A percentile compares a stretch with the other conserved stretches of the same genome.
Conservation (phyloP, 1,140 invertebrate genomes). For the Aphidius ervi region DNA sequence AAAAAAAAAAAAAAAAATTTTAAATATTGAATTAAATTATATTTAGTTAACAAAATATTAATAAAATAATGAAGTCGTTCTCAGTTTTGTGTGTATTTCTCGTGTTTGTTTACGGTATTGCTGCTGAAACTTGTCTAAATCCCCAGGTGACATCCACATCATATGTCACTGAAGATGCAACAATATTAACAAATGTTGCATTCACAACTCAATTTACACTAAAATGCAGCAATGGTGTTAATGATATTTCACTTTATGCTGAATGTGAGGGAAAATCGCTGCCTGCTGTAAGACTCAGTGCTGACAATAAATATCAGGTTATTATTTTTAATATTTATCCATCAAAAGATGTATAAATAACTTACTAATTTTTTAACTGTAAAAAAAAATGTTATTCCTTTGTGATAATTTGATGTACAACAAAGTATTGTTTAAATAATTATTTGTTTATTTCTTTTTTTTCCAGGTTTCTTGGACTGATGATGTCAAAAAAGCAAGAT, state of each 20-base stretch:
- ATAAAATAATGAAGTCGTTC: too few species aligned
- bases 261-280: constrained; percentile 79
- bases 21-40: too few species aligned
- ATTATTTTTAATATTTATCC: constrained; percentile 3
- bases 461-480: constrained; percentile 87
- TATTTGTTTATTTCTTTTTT: constrained; percentile 13
- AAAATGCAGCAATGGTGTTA: constrained; percentile 63
- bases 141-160: constrained; percentile 62
- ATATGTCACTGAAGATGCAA: constrained; percentile 88
- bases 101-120: constrained; percentile 15
- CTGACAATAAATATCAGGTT: constrained; percentile 76
- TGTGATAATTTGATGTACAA: background rate
- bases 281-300: constrained; percentile 70
- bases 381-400: background rate
- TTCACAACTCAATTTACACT: constrained; percentile 73
- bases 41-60: too few species aligned
- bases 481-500: constrained; percentile 73
- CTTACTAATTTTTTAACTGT: background rate
- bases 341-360: background rate
- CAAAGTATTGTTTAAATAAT: background rate
- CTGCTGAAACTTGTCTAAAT: constrained; percentile 55
- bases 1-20: too few species aligned
- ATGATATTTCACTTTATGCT: constrained; percentile 73
- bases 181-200: constrained; percentile 78
- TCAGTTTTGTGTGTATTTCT: too few species aligned